These are phyloP conservation scores for Parapsyche elsis DNA, from an alignment of 1,140 invertebrate species.

Conservation along the genomic window DNA sequence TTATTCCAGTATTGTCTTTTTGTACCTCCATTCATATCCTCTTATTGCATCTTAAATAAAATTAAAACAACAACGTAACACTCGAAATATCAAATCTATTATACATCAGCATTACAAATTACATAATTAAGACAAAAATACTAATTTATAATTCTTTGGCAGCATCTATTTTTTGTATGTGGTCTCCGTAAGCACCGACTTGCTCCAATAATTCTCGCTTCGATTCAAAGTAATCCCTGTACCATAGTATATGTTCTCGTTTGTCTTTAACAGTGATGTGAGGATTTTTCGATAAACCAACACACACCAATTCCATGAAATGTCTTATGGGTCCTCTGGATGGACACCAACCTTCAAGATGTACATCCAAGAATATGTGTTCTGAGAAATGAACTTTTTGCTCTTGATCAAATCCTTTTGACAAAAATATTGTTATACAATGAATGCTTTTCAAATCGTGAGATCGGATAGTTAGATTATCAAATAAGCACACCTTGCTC, in stretches of 20 bases:
- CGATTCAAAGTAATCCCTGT: conserved; percentile 87
- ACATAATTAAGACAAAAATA: neutral
- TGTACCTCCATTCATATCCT: neutral
- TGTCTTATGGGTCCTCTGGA: conserved; percentile 88
- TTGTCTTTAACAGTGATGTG: conserved; percentile 91
- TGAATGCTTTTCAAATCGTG: neutral
- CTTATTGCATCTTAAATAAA: neutral
- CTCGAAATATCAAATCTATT: neutral
- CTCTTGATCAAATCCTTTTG: conserved; percentile 82
- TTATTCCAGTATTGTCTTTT: conserved; percentile 18
- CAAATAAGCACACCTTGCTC: conserved; percentile 84
- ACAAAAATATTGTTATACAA: conserved; percentile 42
- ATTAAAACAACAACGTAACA: neutral
- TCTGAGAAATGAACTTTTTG: conserved; percentile 85
- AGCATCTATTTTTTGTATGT: neutral
- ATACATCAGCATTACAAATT: no score
- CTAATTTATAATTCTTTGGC: neutral
- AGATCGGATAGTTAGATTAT: conserved; percentile 9
- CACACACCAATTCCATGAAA: conserved; percentile 96
- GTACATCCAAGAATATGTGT: conserved; percentile 91
- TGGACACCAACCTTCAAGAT: conserved; percentile 91
- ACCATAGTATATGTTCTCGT: conserved; percentile 92
- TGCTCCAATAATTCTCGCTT: conserved; percentile 82
- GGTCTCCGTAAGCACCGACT: conserved; percentile 63
- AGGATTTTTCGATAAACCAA: conserved; percentile 95